Percentiles rank a stretch among this genome's conserved stretches.
phyloP scores from a whole-genome alignment of 2,113 vertebrate species.

The Callionymus lyra region DNA sequence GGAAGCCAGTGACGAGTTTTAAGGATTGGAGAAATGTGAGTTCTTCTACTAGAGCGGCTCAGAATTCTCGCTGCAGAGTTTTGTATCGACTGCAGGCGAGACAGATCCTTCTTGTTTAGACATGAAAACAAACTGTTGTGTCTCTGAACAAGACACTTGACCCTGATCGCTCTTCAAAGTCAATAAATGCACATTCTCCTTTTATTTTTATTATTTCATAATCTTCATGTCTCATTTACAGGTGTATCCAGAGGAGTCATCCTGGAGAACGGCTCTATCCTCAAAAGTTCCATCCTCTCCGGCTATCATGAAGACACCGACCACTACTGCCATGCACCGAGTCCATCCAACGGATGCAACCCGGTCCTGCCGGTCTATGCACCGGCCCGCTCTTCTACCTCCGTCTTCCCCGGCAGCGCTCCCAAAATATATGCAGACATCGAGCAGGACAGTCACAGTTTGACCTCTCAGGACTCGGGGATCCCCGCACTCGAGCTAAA shows the following conservation, averaged over 20 bases:
- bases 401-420: conserved; percentile 39
- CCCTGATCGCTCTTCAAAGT: no score
- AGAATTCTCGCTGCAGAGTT: no score
- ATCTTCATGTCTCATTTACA: conserved; percentile 35
- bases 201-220: no score
- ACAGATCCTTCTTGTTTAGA: no score
- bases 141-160: no score
- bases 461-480: conserved; percentile 83
- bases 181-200: no score
- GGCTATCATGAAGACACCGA: conserved; percentile 29
- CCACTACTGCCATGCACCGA: conserved; percentile 30
- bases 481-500: conserved; percentile 87
- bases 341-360: conserved; percentile 5
- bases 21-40: no score
- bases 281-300: conserved; percentile 6
- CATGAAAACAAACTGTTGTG: no score
- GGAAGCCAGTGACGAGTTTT: no score
- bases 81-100: no score
- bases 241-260: conserved; percentile 37
- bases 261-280: conserved; percentile 42
- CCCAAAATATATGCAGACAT: conserved; percentile 26
- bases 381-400: conserved; percentile 37
- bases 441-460: conserved; percentile 70
- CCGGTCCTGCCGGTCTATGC: conserved; percentile 37
- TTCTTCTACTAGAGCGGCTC: no score